Percentiles rank a stretch among this genome's conserved stretches.
phyloP scores from a whole-genome alignment of 2,113 vertebrate genomes.

The Malurus elegans region DNA sequence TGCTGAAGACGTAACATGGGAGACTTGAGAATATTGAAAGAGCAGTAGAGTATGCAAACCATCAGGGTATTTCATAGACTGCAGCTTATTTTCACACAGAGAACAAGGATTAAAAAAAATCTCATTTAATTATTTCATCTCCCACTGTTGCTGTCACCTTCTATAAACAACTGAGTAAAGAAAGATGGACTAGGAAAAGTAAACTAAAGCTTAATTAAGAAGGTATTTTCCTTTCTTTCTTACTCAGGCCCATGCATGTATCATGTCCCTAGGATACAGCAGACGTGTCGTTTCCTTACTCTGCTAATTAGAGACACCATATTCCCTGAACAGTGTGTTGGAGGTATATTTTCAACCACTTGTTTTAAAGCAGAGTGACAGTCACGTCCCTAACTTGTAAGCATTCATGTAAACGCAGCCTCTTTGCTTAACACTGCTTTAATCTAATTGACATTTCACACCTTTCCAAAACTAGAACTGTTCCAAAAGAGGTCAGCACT shows the following conservation, averaged over 20 bases:
- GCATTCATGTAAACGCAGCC: constrained; percentile 32
- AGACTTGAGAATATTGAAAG: not conserved
- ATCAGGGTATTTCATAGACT: not conserved
- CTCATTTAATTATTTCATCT: constrained; percentile 37
- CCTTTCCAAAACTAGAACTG: constrained; percentile 19
- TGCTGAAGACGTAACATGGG: not conserved
- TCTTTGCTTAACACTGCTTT: constrained; percentile 3
- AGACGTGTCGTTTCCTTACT: constrained; percentile 41
- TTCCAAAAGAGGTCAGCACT: not conserved
- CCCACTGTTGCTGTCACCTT: constrained; percentile 15
- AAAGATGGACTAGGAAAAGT: constrained; percentile 1
- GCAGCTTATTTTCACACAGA: not conserved
- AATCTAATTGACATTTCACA: constrained; percentile 56
- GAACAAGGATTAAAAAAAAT: not conserved
- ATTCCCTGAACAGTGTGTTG: constrained; percentile 26
- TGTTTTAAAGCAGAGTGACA: constrained; percentile 60
- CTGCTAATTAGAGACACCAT: constrained; percentile 67
- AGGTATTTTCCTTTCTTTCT: not conserved
- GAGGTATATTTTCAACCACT: not conserved
- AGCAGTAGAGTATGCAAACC: not conserved
- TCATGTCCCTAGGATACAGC: constrained; percentile 36
- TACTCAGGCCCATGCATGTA: not conserved
- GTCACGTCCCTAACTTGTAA: constrained; percentile 46
- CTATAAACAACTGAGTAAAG: constrained; percentile 48
- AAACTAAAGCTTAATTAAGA: constrained; percentile 55